These are phyloP conservation scores for Albula goreensis DNA, from an alignment of 2,113 vertebrate species.

Conservation along the genomic window DNA sequence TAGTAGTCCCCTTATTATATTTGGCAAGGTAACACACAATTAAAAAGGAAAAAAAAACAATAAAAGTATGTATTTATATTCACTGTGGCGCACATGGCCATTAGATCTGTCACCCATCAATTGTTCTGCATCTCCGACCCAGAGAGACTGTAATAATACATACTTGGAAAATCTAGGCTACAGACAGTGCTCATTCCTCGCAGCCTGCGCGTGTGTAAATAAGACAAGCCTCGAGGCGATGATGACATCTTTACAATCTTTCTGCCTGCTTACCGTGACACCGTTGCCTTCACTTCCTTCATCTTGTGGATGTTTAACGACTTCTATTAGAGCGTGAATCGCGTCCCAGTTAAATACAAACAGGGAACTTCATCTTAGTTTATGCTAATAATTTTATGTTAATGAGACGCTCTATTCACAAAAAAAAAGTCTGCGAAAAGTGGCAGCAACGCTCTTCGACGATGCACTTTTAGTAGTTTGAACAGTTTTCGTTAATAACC, in stretches of 20 bases:
- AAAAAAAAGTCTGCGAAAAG: not conserved
- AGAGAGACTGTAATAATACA: not conserved
- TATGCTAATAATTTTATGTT: not conserved
- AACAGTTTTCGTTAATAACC: not conserved
- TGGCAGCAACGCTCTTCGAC: not conserved
- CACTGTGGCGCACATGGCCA: not conserved
- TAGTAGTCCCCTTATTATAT: not conserved
- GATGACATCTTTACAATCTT: constrained; percentile 41
- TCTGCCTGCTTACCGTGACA: constrained; percentile 10
- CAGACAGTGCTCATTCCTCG: constrained; percentile 5
- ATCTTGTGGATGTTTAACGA: not conserved
- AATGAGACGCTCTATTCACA: not conserved
- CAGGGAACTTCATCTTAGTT: not conserved
- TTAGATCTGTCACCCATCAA: not conserved
- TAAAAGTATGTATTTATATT: not conserved
- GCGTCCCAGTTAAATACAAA: not conserved
- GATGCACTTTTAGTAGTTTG: not conserved
- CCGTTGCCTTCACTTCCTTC: not conserved
- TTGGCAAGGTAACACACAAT: not conserved
- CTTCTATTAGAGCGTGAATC: not conserved
- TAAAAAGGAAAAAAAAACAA: not conserved
- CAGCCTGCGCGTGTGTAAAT: constrained; percentile 12
- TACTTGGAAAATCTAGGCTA: not conserved
- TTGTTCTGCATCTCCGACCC: not conserved
- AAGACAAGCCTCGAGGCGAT: constrained; percentile 29